Conservation (phyloP, 2,888 invertebrate species). For the Dugesia japonica region DNA sequence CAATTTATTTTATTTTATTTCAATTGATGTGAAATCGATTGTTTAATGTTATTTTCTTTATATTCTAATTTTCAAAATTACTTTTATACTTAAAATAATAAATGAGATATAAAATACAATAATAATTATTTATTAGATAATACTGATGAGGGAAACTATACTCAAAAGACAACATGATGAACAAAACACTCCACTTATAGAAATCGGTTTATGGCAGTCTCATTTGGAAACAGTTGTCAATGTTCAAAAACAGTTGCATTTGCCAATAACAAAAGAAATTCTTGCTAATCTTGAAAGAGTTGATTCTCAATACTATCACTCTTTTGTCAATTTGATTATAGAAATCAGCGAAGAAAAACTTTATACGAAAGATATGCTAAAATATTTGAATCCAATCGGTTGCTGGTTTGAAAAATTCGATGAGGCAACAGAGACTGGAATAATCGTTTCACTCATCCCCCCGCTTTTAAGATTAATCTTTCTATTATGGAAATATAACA, state of each 20-base stretch:
- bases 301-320: slow-evolving; percentile 43
- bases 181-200: slow-evolving; percentile 40
- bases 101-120: too few species aligned
- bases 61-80: too few species aligned
- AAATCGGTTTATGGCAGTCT: slow-evolving; percentile 44
- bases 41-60: too few species aligned
- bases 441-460: slow-evolving; percentile 42
- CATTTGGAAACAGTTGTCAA: slow-evolving; percentile 42
- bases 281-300: slow-evolving; percentile 45
- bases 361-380: slow-evolving; percentile 42
- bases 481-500: slow-evolving; percentile 41
- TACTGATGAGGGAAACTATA: not conserved
- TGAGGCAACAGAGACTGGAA: slow-evolving; percentile 39
- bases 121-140: too few species aligned
- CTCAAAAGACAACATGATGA: not conserved
- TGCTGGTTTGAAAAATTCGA: slow-evolving; percentile 42
- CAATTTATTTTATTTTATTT: too few species aligned
- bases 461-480: slow-evolving; percentile 44
- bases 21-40: too few species aligned
- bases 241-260: slow-evolving; percentile 43
- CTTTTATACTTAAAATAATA: too few species aligned
- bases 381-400: slow-evolving; percentile 42
- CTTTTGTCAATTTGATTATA: slow-evolving; percentile 42
- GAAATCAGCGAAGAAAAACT: slow-evolving; percentile 37
- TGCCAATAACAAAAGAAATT: slow-evolving; percentile 44